Evolutionary conservation across 1,140 invertebrate genomes (phyloP).

Genomic region (Temnothorax longispinosus): DNA sequence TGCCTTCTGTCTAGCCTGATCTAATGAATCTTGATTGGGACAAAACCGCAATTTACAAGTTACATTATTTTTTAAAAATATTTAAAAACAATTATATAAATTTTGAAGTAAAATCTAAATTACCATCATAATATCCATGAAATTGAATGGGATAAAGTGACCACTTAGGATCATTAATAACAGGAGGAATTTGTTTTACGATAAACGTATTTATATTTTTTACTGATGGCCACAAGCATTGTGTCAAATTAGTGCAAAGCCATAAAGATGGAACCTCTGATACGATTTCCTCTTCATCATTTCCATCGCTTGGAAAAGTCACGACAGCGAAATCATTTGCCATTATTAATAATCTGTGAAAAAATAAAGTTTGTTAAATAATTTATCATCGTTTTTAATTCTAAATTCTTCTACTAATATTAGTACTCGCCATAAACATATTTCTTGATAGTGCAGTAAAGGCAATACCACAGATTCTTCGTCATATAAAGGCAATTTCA

Average conservation of each 20-base stretch:
- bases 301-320: background rate
- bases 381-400: slow-evolving; percentile 3
- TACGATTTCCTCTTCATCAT: slow-evolving; percentile 10
- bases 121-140: slow-evolving; percentile 28
- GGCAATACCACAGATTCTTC: slow-evolving; percentile 23
- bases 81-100: background rate
- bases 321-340: background rate
- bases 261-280: slow-evolving; percentile 21
- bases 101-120: background rate
- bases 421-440: slow-evolving; percentile 2
- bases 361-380: background rate
- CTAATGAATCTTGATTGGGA: slow-evolving; percentile 13
- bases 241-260: background rate
- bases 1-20: slow-evolving; percentile 2
- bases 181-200: background rate
- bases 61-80: background rate
- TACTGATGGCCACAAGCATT: slow-evolving; percentile 15
- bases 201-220: slow-evolving; percentile 19
- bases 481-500: slow-evolving; percentile 3
- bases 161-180: background rate
- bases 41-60: background rate
- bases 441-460: slow-evolving; percentile 7
- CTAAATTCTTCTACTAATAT: background rate
- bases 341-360: slow-evolving; percentile 4
- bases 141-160: background rate